A percentile compares a stretch with the other conserved stretches of the same genome.
Evolutionary conservation across 1,140 invertebrate genomes (phyloP).

Genomic region (Ctenoplectra terminalis): DNA sequence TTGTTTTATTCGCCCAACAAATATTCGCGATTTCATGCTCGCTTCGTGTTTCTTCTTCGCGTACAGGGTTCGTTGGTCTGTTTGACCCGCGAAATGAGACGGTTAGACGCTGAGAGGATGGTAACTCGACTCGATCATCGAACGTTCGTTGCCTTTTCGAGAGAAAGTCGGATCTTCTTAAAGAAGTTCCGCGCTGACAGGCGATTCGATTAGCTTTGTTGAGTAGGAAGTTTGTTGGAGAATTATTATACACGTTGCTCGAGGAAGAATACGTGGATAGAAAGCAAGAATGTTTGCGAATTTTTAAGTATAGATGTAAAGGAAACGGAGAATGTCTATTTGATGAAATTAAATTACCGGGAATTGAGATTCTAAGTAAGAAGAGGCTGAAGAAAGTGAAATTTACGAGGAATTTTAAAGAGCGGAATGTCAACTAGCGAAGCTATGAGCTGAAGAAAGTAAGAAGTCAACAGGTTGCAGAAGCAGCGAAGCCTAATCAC

Average conservation of each 20-base stretch:
- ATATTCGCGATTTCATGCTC: too few relatives aligned
- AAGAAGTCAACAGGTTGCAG: neutral
- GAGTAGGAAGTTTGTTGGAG: neutral
- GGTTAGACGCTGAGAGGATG: neutral
- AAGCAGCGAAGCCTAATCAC: neutral
- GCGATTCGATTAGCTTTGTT: neutral
- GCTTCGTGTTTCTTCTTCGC: too few relatives aligned
- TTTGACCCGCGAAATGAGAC: neutral
- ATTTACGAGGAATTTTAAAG: neutral
- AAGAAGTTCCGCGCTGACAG: conserved; percentile 11
- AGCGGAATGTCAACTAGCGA: neutral
- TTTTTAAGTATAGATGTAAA: neutral
- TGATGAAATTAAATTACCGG: neutral
- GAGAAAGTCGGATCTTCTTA: conserved; percentile 22
- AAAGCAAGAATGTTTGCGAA: too few relatives aligned
- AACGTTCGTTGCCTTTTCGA: neutral
- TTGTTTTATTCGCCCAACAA: conserved; percentile 32
- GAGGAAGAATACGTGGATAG: too few relatives aligned
- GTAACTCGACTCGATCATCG: neutral
- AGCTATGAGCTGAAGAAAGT: neutral
- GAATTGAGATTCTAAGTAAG: neutral
- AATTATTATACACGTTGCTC: too few relatives aligned
- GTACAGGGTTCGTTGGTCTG: too few relatives aligned
- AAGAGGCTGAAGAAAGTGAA: conserved; percentile 5
- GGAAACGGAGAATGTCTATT: neutral